A percentile compares a stretch with the other conserved stretches of the same genome.
Evolutionary conservation across 2,113 vertebrate genomes (phyloP).

Genomic region (Crotalus tigris): DNA sequence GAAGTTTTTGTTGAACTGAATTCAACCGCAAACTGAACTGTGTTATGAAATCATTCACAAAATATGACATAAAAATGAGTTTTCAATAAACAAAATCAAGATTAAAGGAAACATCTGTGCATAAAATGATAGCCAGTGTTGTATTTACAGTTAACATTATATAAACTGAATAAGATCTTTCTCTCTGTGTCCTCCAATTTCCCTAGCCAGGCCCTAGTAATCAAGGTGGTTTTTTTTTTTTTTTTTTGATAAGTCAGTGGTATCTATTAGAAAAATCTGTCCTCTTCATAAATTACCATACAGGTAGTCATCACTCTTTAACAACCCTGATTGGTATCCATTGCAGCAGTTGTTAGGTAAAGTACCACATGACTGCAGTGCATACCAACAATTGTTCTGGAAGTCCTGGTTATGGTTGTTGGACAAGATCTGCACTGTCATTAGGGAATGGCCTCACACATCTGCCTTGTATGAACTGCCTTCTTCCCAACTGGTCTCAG

Average conservation of each 20-base stretch:
- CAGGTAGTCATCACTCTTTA: neutral
- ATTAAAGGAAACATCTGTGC: constrained; percentile 1
- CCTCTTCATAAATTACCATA: neutral
- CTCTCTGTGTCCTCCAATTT: neutral
- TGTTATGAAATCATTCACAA: neutral
- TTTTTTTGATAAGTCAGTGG: neutral
- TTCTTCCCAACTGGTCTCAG: neutral
- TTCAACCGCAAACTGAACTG: neutral
- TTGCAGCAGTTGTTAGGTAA: neutral
- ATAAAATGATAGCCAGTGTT: neutral
- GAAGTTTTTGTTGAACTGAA: neutral
- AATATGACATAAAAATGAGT: neutral
- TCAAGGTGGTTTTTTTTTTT: neutral
- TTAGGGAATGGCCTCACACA: neutral
- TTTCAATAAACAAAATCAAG: neutral
- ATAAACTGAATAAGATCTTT: neutral
- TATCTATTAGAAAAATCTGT: neutral
- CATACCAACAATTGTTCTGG: neutral
- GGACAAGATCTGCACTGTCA: neutral
- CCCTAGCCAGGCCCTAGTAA: neutral
- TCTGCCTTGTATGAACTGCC: neutral
- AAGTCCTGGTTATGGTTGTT: neutral
- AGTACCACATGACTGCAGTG: neutral
- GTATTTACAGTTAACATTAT: neutral
- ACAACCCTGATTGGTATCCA: neutral